Percentiles rank a stretch among this genome's conserved stretches.
phyloP scores from a whole-genome alignment of 2,797 vertebrate genomes.

The Nannoperca australis region DNA sequence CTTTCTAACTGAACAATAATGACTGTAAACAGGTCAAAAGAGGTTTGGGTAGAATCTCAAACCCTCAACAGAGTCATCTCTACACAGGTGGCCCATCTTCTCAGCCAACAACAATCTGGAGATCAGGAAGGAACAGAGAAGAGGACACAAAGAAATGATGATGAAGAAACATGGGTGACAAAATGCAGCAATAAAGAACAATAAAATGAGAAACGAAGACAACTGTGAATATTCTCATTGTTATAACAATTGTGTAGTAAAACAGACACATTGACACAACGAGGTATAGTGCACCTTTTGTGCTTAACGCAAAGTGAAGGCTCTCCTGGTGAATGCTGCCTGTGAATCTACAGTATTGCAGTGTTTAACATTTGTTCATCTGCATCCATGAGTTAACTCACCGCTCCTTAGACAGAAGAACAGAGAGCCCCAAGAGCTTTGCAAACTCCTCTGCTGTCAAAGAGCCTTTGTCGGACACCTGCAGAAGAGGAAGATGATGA shows the following conservation, averaged over 20 bases:
- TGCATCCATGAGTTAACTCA: constrained; percentile 56
- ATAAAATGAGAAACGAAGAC: background rate
- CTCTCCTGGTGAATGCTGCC: background rate
- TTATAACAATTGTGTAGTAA: background rate
- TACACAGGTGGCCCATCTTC: constrained; percentile 97
- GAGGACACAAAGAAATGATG: background rate
- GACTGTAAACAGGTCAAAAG: constrained; percentile 85
- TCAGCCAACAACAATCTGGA: constrained; percentile 94
- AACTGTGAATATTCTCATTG: background rate
- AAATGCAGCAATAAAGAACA: background rate
- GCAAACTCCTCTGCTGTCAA: constrained; percentile 97
- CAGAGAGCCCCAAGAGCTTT: constrained; percentile 96
- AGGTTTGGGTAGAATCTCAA: constrained; percentile 97
- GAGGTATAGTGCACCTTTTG: background rate
- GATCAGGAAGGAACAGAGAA: constrained; percentile 31
- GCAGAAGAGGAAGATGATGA: constrained; percentile 25
- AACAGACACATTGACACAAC: background rate
- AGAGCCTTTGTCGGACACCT: constrained; percentile 97
- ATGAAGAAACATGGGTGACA: background rate
- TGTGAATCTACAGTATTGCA: background rate
- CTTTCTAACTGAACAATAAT: background rate
- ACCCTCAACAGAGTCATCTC: constrained; percentile 98
- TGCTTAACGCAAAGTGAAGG: background rate
- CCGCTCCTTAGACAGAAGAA: constrained; percentile 98
- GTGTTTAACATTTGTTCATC: background rate